These are phyloP conservation scores for Lasioglossum malachurum DNA, from an alignment of 2,888 invertebrate species.

Conservation along the genomic window DNA sequence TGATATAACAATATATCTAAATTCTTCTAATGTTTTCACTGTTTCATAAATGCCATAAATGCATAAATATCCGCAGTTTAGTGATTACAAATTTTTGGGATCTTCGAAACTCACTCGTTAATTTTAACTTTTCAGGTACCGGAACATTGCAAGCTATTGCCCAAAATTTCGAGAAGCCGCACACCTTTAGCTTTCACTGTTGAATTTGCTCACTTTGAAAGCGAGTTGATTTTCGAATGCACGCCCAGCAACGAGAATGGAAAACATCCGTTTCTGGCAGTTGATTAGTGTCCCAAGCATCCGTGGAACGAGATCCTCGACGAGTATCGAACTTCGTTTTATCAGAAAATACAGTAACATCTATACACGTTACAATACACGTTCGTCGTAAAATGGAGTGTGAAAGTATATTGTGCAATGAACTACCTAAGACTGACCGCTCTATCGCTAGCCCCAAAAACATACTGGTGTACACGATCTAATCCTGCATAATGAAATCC, in stretches of 20 bases:
- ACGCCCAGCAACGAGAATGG: neutral
- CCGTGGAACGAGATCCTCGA: neutral
- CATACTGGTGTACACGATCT: conserved; percentile 28
- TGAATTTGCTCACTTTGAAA: neutral
- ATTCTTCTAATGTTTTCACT: no score
- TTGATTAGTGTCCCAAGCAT: neutral
- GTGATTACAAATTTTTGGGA: neutral
- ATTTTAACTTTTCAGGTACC: neutral
- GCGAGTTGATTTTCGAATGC: conserved; percentile 2
- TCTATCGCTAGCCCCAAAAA: conserved; percentile 34
- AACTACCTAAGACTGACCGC: conserved; percentile 27
- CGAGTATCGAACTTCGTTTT: neutral
- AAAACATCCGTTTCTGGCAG: neutral
- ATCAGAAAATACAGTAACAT: conserved; percentile 40
- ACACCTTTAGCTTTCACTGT: neutral
- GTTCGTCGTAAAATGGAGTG: conserved; percentile 8
- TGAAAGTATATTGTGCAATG: conserved; percentile 50
- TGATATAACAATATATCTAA: no score
- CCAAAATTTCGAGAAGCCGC: neutral
- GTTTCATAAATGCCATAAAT: no score
- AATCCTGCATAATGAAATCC: conserved; percentile 20
- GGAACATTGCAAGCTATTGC: neutral
- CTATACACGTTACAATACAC: neutral
- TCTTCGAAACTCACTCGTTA: no score
- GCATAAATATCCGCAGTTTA: no score